Conservation (phyloP, 2,113 vertebrate genomes). For the Myrmecobius fasciatus region DNA sequence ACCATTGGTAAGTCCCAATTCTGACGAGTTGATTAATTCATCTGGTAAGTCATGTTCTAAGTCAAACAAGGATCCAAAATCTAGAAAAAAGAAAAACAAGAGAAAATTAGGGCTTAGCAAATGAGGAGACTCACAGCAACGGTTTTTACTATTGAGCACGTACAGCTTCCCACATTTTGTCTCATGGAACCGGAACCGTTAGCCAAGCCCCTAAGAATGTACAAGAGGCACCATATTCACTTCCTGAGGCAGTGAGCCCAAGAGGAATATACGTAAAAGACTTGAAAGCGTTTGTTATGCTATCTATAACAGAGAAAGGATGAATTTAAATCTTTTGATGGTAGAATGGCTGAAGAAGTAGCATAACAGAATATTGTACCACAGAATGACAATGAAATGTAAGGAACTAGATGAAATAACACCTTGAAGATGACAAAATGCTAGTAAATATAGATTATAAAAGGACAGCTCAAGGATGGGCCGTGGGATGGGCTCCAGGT, state of each 20-base stretch:
- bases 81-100: constrained; percentile 82
- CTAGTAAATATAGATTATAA: neutral
- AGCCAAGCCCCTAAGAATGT: neutral
- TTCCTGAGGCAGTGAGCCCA: neutral
- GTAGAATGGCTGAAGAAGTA: too few species aligned
- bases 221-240: neutral
- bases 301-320: neutral
- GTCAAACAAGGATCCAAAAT: constrained; percentile 97
- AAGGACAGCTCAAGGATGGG: neutral
- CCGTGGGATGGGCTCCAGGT: too few species aligned
- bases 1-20: constrained; percentile 94
- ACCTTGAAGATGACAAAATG: neutral
- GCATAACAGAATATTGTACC: neutral
- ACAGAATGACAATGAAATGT: neutral
- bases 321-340: neutral
- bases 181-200: neutral
- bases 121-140: neutral
- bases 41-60: constrained; percentile 98
- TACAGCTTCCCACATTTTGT: neutral
- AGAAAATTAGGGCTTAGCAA: constrained; percentile 54
- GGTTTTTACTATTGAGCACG: neutral
- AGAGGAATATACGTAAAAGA: neutral
- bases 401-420: neutral
- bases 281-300: neutral
- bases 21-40: constrained; percentile 96